Conservation (phyloP, 2,113 vertebrate genomes). For the Rhinolophus sinicus region DNA sequence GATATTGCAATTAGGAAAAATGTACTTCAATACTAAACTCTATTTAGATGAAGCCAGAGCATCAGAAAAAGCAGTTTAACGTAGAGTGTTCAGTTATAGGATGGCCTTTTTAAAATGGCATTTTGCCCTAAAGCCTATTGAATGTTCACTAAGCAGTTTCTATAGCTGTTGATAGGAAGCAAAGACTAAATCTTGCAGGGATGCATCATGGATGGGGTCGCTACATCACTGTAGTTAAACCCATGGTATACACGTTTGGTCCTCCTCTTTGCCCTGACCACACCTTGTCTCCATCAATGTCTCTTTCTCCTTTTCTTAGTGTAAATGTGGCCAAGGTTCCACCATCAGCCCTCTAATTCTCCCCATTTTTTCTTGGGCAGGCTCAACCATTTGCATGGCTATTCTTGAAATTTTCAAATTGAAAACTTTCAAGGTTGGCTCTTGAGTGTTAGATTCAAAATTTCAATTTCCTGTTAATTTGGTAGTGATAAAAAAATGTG, state of each 20-base stretch:
- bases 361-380: not conserved
- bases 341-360: not conserved
- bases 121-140: not conserved
- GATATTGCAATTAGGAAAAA: not conserved
- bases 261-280: not conserved
- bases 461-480: not conserved
- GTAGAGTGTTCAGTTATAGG: not conserved
- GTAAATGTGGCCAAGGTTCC: not conserved
- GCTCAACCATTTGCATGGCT: not conserved
- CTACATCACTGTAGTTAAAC: not conserved
- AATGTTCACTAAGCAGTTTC: not conserved
- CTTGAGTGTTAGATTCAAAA: not conserved
- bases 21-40: not conserved
- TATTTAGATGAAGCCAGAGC: not conserved
- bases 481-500: not conserved
- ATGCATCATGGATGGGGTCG: rapidly evolving
- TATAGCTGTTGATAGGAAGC: not conserved
- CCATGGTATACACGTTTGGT: not conserved
- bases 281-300: not conserved
- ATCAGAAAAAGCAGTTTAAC: not conserved
- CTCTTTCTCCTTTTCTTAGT: not conserved
- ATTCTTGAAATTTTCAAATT: not conserved
- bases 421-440: not conserved
- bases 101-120: not conserved
- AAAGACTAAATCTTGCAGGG: not conserved